Evolutionary conservation across 2,113 vertebrate genomes (phyloP).

Genomic region (Sterrhoptilus dennistouni): DNA sequence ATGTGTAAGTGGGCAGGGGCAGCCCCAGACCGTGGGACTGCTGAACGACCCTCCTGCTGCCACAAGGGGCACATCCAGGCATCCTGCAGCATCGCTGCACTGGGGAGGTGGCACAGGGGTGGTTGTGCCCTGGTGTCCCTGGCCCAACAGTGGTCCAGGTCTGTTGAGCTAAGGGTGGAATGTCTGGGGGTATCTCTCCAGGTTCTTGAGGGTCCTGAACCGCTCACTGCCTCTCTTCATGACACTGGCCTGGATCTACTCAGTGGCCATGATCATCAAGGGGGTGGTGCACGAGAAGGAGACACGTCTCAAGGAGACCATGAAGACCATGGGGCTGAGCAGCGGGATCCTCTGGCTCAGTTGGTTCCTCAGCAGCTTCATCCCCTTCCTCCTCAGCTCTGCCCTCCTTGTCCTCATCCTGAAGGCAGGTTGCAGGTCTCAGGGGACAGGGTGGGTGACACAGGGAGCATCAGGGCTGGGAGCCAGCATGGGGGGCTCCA

Average conservation of each 20-base stretch:
- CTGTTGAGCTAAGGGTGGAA: neutral
- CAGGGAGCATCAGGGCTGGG: fast-evolving
- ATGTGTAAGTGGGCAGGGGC: constrained; percentile 75
- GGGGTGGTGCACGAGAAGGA: constrained; percentile 91
- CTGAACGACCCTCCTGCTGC: neutral
- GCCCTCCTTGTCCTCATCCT: constrained; percentile 82
- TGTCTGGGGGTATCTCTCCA: constrained; percentile 10
- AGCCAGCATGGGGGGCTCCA: fast-evolving
- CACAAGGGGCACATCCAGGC: fast-evolving
- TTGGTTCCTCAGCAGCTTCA: constrained; percentile 89
- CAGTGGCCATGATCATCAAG: constrained; percentile 91
- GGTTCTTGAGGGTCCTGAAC: constrained; percentile 86
- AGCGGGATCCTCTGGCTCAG: constrained; percentile 84
- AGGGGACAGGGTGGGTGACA: fast-evolving
- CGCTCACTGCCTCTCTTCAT: constrained; percentile 89
- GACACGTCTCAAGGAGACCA: constrained; percentile 86
- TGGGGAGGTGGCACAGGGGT: fast-evolving
- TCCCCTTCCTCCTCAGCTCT: constrained; percentile 85
- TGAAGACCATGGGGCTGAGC: constrained; percentile 89
- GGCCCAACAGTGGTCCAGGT: fast-evolving
- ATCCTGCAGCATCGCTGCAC: neutral
- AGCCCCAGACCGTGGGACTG: fast-evolving
- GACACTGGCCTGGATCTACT: constrained; percentile 92
- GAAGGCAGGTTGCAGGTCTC: constrained; percentile 72
- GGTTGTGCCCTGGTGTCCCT: fast-evolving